phyloP scores from a whole-genome alignment of 2,113 vertebrate genomes.

The Lepisosteus osseus region DNA sequence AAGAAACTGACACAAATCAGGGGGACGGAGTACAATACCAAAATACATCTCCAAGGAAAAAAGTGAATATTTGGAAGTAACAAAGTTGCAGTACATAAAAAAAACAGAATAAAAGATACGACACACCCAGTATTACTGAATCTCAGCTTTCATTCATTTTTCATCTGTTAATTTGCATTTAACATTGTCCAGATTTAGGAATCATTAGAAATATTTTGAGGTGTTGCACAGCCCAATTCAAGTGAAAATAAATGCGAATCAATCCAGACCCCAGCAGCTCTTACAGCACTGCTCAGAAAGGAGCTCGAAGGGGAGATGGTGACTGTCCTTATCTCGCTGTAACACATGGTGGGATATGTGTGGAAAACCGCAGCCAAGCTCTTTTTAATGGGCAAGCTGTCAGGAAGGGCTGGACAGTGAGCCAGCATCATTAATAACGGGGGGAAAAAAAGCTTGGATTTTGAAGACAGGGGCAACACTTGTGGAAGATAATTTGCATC shows the following conservation, averaged over 20 bases:
- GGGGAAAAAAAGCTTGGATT: background rate
- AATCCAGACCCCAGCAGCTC: background rate
- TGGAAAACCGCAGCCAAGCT: conserved; percentile 3
- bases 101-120: too few relatives aligned
- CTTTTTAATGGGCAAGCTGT: conserved; percentile 15
- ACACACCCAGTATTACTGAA: too few relatives aligned
- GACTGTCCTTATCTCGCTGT: conserved; percentile 23
- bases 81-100: too few relatives aligned
- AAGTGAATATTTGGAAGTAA: too few relatives aligned
- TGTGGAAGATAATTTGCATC: conserved; percentile 1
- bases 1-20: background rate
- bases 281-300: background rate
- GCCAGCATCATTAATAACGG: conserved; percentile 8
- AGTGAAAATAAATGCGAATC: background rate
- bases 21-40: background rate
- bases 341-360: conserved; percentile 22
- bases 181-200: background rate
- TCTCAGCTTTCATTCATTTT: too few relatives aligned
- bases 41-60: too few relatives aligned
- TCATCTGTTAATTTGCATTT: background rate
- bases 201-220: background rate
- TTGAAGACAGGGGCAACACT: conserved; percentile 5
- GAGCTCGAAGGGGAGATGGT: background rate
- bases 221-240: conserved; percentile 1
- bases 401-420: background rate